Base-by-base conservation (phyloP, 2,888 invertebrate species). In the Phalera bucephala region DNA sequence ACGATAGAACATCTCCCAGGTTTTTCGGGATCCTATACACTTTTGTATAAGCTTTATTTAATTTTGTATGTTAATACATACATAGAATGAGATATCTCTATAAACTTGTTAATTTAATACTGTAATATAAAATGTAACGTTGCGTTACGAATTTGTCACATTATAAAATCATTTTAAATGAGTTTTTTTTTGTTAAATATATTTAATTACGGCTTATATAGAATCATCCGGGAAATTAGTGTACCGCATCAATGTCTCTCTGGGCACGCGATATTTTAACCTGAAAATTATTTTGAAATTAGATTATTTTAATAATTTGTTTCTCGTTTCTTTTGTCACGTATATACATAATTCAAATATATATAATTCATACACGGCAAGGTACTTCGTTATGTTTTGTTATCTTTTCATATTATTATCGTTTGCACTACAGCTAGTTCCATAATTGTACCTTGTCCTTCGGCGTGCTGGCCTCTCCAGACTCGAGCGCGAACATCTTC, bases 401-500 rank as follows among this genome's bases (percentile, higher is more conserved):
- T n/a, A n/a, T n/a, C n/a, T n/a, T n/a, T n/a, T n/a, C n/a, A n/a
- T n/a, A n/a, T n/a, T n/a, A n/a, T n/a, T n/a, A n/a, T n/a, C n/a
- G n/a, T n/a, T n/a, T n/a, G n/a, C n/a, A n/a, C n/a, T n/a, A n/a
- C n/a, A n/a, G n/a, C n/a, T n/a, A n/a, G n/a, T n/a, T n/a, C n/a
- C n/a, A 17, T 22, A 17, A 25, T 32, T 23, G 37, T 61, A 87
- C 88, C 91, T 97, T 97, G 80, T 98, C 97, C 86, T 96, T 95
- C 52, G 98, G 98, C 45, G 97, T 97, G 70, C 94, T 93, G 64
- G 95, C 93, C 74, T 98, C 98, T 25, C 99, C 99, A 8, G 97
- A 95, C 90, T 99, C 98, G 87, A 96, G 93, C 26, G 99, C 99
- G 91, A 99, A 99, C 96, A 99, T 97, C 88, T 97, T 97, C 98